Evolutionary conservation across 2,888 invertebrate genomes (phyloP), one percentile per base, ranked within the genome.

Genomic region (Leptopilina myrica): DNA sequence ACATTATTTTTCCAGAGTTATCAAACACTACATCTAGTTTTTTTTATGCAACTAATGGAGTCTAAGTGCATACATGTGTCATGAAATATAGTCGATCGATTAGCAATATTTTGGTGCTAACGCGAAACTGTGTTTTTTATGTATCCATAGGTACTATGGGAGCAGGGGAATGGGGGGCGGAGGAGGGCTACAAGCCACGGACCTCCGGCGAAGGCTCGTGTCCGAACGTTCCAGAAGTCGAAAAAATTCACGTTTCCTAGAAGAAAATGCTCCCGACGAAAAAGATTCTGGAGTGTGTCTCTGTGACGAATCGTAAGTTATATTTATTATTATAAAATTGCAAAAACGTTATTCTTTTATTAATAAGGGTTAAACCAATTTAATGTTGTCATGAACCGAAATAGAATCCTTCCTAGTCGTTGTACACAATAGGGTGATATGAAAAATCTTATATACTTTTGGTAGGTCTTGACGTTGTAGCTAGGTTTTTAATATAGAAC

Each of bases 171-270:
- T 91, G 91, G 91, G 89, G 91, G 91, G 88, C 90, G 91, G 91
- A 90, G 91, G 91, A 91, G 91, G 91, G 91, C 91, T 89, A 88
- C 90, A 88, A 87, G 91, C 91, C 90, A 90, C 90, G 90, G 89
- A 91, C 88, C 89, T 90, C 91, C 91, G 89, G 89, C 90, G 90
- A 88, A 89, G 89, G 88, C 86, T 87, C 86, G 88, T 87, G 88
- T 87, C 87, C 86, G 87, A 86, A 84, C 87, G 86, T 84, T 85
- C 86, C 82, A 87, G 84, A 83, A 85, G 85, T 82, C 86, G 86
- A 83, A 86, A 84, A 83, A 82, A 83, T 80, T 76, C 78, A 77
- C 82, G 83, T 64, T 76, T 81, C 79, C 66, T 88, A 87, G 86
- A 86, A 53, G 82, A 88, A 81, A 84, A 87, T 85, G 87, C 83